Evolutionary conservation across 2,888 invertebrate species (phyloP).

Genomic region (Cryptosula pallasiana): DNA sequence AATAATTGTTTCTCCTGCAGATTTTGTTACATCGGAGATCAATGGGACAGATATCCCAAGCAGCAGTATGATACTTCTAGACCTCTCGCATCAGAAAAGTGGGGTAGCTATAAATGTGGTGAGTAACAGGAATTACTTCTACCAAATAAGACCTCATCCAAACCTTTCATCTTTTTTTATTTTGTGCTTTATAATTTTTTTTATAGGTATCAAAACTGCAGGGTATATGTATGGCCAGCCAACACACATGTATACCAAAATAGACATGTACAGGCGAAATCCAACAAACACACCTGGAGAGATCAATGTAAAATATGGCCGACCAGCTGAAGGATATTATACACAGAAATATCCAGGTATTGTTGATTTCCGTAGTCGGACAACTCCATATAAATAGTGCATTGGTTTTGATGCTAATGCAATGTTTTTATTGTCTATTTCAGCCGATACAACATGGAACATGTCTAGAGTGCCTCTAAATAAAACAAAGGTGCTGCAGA

Average conservation of each 20-base stretch:
- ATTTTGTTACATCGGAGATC: slow-evolving; percentile 41
- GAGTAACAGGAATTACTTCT: slow-evolving; percentile 25
- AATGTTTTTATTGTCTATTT: background rate
- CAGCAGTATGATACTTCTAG: slow-evolving; percentile 43
- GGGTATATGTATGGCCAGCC: slow-evolving; percentile 48
- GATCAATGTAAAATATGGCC: slow-evolving; percentile 46
- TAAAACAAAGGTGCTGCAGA: slow-evolving; percentile 32
- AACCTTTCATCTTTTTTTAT: too few species aligned
- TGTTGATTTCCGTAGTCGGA: too few species aligned
- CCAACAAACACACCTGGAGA: slow-evolving; percentile 46
- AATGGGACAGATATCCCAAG: slow-evolving; percentile 38
- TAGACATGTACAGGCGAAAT: slow-evolving; percentile 48
- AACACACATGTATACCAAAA: slow-evolving; percentile 43
- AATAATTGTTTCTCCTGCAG: slow-evolving; percentile 26
- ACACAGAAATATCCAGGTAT: slow-evolving; percentile 46
- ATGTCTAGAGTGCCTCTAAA: slow-evolving; percentile 25
- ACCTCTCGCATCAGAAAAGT: slow-evolving; percentile 43
- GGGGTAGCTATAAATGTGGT: slow-evolving; percentile 51
- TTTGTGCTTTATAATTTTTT: too few species aligned
- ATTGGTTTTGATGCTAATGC: too few species aligned
- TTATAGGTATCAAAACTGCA: slow-evolving; percentile 39
- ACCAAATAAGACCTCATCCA: too few species aligned
- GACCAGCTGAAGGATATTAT: slow-evolving; percentile 50
- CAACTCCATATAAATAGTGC: too few species aligned
- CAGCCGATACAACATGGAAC: slow-evolving; percentile 30